Evolutionary conservation across 2,113 vertebrate genomes (phyloP).

Genomic region (Fukomys damarensis): DNA sequence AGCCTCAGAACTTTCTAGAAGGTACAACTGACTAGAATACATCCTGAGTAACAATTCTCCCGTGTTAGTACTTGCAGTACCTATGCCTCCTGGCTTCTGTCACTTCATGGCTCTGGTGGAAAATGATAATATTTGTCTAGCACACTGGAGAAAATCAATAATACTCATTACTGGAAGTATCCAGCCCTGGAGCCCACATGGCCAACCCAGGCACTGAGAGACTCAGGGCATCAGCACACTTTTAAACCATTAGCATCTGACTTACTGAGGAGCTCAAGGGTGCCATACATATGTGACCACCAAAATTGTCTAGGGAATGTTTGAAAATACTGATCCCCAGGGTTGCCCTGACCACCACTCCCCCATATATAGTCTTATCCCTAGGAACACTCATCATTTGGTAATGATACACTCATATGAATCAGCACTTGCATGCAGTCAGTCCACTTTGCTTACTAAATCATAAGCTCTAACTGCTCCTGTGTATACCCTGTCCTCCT

Average conservation of each 20-base stretch:
- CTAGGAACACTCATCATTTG: background rate
- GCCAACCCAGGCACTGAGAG: background rate
- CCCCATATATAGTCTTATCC: background rate
- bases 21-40: background rate
- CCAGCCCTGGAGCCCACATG: no score
- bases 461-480: background rate
- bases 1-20: constrained; percentile 7
- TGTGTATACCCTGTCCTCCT: background rate
- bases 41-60: background rate
- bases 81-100: background rate
- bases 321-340: background rate
- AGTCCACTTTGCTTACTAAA: background rate
- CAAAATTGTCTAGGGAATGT: background rate
- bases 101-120: background rate
- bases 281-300: background rate
- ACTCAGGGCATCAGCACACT: background rate
- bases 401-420: background rate
- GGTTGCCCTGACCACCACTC: background rate
- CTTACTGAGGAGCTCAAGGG: background rate
- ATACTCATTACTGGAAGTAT: background rate
- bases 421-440: background rate
- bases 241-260: background rate
- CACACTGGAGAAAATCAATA: background rate
- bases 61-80: background rate
- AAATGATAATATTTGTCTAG: background rate